Evolutionary conservation across 2,888 invertebrate species (phyloP), one percentile per base, ranked within the genome.

Genomic region (Amiota communis): DNA sequence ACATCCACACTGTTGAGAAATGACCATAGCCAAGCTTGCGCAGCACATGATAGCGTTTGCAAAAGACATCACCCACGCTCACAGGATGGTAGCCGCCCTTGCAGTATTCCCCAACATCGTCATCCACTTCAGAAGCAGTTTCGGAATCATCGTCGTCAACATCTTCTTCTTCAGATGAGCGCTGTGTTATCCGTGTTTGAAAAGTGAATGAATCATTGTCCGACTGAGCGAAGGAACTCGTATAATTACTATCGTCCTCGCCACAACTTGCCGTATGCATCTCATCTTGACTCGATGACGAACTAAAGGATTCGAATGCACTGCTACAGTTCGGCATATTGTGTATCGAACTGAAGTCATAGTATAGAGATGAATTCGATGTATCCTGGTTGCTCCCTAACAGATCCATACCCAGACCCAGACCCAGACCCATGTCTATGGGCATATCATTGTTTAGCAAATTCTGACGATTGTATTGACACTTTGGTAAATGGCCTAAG

Each of bases 1-100:
- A 98, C 79, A 99, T 93, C 99, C 99, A 99, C 56, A 99, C 99
- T 11, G 99, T 99, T 71, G 98, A 98, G 91, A 99, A 99, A 91
- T 99, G 99, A 73, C 99, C 99, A 89, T 89, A 90, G 15, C 90
- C 99, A 96, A 88, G 98, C 92, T 93, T 99, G 95, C 91, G 93
- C 92, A 87, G 91, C 85, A 87, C 89, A 79, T 88, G 88, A 75
- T 90, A 90, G 51, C 89, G 88, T 61, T 80, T 77, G 49, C 81
- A 76, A 71, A 98, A 98, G 81, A 97, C 92, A 91, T 98, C 98
- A 84, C 98, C 98, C 88, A 98, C 97, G 91, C 95, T 96, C 81
- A 98, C 97, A 78, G 98, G 98, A 92, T 98, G 98, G 91, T 98
- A 98, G 85, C 98, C 98, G 88, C 97, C 98, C 92, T 95, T 96